Evolutionary conservation across 2,113 vertebrate genomes (phyloP).

Genomic region (Zosterops borbonicus): DNA sequence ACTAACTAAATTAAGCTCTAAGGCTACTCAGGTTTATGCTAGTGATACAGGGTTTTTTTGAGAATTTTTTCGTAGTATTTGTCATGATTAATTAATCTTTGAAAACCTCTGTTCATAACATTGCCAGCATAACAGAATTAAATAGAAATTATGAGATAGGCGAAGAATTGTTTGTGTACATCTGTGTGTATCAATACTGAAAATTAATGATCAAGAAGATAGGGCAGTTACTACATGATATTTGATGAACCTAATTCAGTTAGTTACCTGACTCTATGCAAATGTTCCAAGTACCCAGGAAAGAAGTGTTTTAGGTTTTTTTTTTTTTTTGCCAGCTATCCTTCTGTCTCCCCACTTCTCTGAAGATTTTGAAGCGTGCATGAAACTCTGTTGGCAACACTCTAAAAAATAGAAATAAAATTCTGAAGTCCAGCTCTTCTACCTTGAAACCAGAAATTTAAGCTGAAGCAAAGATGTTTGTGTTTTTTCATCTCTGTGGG

Average conservation of each 20-base stretch:
- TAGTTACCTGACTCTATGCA: not conserved
- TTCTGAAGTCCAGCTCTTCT: not conserved
- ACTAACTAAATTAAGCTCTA: not conserved
- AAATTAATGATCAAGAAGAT: not conserved
- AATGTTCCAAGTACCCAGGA: not conserved
- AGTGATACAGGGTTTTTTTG: not conserved
- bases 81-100: not conserved
- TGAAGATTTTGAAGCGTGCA: not conserved
- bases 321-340: not conserved
- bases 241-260: not conserved
- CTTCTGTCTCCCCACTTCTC: accelerated
- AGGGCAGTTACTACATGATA: not conserved
- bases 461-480: not conserved
- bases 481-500: not conserved
- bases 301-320: not conserved
- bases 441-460: not conserved
- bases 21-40: not conserved
- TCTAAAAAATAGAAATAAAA: not conserved
- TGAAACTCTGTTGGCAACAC: not conserved
- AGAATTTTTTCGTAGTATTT: not conserved
- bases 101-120: not conserved
- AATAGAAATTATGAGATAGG: not conserved
- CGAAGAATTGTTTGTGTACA: not conserved
- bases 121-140: not conserved
- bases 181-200: not conserved